Percentiles rank a stretch among this genome's conserved stretches.
These are phyloP conservation scores for Amiota mariae DNA, from an alignment of 2,888 invertebrate genomes.

Conservation along the genomic window DNA sequence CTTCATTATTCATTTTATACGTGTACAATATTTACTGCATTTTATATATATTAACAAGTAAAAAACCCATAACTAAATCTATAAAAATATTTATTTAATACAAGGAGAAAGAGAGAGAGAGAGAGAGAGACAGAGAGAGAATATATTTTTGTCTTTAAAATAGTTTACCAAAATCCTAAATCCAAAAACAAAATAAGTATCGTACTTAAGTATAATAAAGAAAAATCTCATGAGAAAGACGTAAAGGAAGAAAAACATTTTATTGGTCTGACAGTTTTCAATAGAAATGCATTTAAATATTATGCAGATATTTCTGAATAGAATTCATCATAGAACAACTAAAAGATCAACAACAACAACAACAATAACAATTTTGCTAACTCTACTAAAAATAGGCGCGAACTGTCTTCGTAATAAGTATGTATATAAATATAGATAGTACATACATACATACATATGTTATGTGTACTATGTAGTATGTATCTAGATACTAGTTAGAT, in stretches of 20 bases:
- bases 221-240: no score
- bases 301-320: neutral
- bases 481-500: constrained; percentile 50
- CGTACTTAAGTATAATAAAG: no score
- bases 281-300: constrained; percentile 20
- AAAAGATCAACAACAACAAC: no score
- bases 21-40: constrained; percentile 49
- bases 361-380: neutral
- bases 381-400: constrained; percentile 21
- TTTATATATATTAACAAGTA: constrained; percentile 23
- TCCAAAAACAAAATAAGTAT: neutral
- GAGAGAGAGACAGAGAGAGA: no score
- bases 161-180: neutral
- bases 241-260: neutral
- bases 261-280: constrained; percentile 11
- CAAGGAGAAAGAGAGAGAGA: no score
- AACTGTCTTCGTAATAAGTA: neutral
- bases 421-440: constrained; percentile 31
- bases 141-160: neutral
- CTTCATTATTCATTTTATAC: constrained; percentile 23
- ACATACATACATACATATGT: no score
- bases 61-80: constrained; percentile 45
- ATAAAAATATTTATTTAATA: constrained; percentile 50
- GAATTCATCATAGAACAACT: no score
- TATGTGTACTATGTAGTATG: constrained; percentile 1